Conservation (phyloP, 2,113 vertebrate species). For the Abramis brama region DNA sequence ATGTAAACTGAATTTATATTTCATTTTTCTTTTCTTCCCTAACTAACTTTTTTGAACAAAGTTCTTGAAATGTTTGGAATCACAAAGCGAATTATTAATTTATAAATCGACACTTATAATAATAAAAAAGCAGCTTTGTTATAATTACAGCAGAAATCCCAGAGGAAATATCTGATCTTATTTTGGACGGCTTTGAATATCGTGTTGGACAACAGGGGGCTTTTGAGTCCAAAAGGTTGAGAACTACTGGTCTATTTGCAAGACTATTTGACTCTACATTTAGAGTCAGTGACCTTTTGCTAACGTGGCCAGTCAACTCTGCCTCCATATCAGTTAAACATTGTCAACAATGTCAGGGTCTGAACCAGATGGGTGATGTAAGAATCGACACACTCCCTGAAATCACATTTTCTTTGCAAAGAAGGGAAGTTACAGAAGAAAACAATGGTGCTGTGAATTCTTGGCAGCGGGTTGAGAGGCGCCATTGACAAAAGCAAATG, state of each 20-base stretch:
- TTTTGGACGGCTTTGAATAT: not conserved
- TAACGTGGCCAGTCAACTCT: slow-evolving; percentile 53
- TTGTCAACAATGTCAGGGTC: slow-evolving; percentile 62
- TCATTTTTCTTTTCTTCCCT: not conserved
- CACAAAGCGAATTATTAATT: not conserved
- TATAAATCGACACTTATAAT: no score
- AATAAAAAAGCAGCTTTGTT: no score
- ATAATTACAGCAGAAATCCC: no score
- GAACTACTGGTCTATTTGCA: not conserved
- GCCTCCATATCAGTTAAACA: slow-evolving; percentile 54
- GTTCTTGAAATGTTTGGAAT: not conserved
- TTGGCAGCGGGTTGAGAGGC: slow-evolving; percentile 66
- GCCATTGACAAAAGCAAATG: slow-evolving; percentile 79
- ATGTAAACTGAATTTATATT: no score
- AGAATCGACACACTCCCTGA: slow-evolving; percentile 75
- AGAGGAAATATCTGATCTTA: no score
- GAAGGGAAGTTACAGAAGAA: slow-evolving; percentile 56
- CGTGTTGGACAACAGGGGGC: not conserved
- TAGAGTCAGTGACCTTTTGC: slow-evolving; percentile 63
- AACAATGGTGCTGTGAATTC: slow-evolving; percentile 68
- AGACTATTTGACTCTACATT: not conserved
- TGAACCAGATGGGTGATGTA: slow-evolving; percentile 66
- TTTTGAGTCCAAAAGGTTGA: not conserved
- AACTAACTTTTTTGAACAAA: no score
- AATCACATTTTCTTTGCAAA: slow-evolving; percentile 64